A percentile compares a stretch with the other conserved stretches of the same genome.
Evolutionary conservation across 2,797 vertebrate genomes (phyloP).

Genomic region (Eutrigla gurnardus): DNA sequence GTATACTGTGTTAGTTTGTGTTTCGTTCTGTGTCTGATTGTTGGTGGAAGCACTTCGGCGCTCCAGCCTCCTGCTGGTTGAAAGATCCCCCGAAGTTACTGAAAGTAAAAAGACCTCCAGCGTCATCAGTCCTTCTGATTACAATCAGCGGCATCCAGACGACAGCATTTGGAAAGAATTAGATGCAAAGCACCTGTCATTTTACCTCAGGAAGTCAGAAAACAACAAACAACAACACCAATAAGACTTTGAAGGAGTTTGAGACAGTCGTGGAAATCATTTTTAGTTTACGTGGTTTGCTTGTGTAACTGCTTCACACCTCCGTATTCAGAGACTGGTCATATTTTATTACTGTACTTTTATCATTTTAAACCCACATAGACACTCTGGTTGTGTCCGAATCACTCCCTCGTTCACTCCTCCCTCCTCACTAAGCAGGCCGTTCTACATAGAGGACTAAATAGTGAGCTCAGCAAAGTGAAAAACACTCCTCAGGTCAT

Average conservation of each 20-base stretch:
- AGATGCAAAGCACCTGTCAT: constrained; percentile 79
- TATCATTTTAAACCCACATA: neutral
- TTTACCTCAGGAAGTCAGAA: constrained; percentile 63
- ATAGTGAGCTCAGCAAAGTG: too few species aligned
- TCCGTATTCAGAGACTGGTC: neutral
- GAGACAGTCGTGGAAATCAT: constrained; percentile 10
- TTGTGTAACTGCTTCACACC: constrained; percentile 23
- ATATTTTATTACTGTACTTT: neutral
- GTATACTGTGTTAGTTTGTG: constrained; percentile 62
- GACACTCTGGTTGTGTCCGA: neutral
- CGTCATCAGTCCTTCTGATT: constrained; percentile 80
- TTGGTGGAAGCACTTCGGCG: constrained; percentile 68
- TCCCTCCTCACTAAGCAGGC: too few species aligned
- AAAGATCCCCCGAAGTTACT: constrained; percentile 76
- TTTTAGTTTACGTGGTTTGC: constrained; percentile 25
- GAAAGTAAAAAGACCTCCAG: constrained; percentile 70
- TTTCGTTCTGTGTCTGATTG: constrained; percentile 74
- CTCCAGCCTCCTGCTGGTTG: constrained; percentile 72
- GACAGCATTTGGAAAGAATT: constrained; percentile 68
- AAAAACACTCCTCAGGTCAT: too few species aligned
- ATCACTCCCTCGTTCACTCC: too few species aligned
- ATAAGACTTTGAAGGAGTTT: constrained; percentile 37
- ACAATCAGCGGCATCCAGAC: constrained; percentile 80
- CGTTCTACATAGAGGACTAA: too few species aligned
- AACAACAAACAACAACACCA: constrained; percentile 36